A percentile compares a stretch with the other conserved stretches of the same genome.
phyloP scores from a whole-genome alignment of 37 sponge, comb jelly and placozoan genomes.

The Eunapius fragilis region DNA sequence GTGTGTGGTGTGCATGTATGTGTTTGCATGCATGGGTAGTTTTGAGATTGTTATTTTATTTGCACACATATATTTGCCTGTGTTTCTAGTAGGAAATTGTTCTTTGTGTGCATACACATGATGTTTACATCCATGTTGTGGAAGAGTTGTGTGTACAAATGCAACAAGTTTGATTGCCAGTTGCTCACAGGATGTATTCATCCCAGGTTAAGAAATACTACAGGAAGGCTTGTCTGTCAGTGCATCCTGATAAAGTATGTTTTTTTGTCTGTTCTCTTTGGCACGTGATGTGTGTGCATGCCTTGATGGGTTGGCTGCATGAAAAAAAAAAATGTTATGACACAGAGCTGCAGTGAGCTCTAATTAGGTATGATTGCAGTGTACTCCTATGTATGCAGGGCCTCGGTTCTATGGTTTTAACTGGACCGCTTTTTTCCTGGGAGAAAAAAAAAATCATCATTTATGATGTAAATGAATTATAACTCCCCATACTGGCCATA shows the following conservation, averaged over 20 bases:
- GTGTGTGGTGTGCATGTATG: neutral
- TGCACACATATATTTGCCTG: too few species aligned
- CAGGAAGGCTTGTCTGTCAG: constrained; percentile 88
- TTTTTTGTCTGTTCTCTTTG: neutral
- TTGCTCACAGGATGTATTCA: neutral
- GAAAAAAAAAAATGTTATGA: too few species aligned
- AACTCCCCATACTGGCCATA: too few species aligned
- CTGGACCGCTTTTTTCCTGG: too few species aligned
- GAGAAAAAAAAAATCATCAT: too few species aligned
- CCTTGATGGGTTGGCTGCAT: neutral
- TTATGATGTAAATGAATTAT: too few species aligned
- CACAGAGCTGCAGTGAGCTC: too few species aligned
- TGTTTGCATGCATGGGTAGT: neutral
- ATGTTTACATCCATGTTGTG: neutral
- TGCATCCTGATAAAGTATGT: constrained; percentile 97
- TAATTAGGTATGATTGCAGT: neutral
- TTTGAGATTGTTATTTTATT: too few species aligned
- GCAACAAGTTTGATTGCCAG: neutral
- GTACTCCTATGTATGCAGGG: too few species aligned
- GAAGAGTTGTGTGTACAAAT: too few species aligned
- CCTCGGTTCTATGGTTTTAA: too few species aligned
- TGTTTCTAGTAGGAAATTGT: too few species aligned
- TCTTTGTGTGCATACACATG: neutral
- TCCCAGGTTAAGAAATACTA: constrained; percentile 82
- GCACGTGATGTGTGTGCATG: neutral